Conservation (phyloP, 2,113 vertebrate species). For the Rhinolophus sinicus region DNA sequence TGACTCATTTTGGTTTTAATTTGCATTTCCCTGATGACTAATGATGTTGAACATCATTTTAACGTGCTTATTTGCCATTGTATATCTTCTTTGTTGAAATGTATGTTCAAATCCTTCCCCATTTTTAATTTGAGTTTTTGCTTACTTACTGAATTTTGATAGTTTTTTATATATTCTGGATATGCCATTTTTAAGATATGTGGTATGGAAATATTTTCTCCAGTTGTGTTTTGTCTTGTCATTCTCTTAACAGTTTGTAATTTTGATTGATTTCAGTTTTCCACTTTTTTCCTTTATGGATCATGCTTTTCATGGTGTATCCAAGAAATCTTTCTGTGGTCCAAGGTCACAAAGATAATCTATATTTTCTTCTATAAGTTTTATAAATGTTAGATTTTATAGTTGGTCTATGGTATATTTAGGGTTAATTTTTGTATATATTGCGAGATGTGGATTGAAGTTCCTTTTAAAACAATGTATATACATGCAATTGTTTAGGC, state of each 20-base stretch:
- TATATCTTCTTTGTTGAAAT: not conserved
- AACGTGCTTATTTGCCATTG: not conserved
- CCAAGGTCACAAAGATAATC: not conserved
- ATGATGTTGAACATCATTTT: not conserved
- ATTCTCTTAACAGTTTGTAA: not conserved
- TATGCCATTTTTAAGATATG: not conserved
- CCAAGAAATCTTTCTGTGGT: not conserved
- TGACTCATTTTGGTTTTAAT: not conserved
- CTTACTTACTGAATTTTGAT: not conserved
- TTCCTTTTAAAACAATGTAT: not conserved
- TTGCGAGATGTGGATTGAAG: not conserved
- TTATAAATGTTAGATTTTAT: not conserved
- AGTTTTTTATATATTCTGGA: not conserved
- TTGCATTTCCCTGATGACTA: not conserved
- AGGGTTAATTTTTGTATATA: not conserved
- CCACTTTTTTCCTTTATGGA: not conserved
- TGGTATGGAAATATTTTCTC: slow-evolving; percentile 13
- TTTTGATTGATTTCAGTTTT: not conserved
- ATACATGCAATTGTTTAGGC: not conserved
- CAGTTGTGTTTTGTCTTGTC: not conserved
- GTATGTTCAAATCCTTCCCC: not conserved
- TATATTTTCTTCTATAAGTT: not conserved
- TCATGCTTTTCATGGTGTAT: not conserved
- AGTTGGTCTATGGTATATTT: not conserved
- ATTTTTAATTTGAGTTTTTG: not conserved